Evolutionary conservation across 2,797 vertebrate genomes (phyloP), one percentile per base, ranked within the genome.

Genomic region (Sebastiscus tertius): DNA sequence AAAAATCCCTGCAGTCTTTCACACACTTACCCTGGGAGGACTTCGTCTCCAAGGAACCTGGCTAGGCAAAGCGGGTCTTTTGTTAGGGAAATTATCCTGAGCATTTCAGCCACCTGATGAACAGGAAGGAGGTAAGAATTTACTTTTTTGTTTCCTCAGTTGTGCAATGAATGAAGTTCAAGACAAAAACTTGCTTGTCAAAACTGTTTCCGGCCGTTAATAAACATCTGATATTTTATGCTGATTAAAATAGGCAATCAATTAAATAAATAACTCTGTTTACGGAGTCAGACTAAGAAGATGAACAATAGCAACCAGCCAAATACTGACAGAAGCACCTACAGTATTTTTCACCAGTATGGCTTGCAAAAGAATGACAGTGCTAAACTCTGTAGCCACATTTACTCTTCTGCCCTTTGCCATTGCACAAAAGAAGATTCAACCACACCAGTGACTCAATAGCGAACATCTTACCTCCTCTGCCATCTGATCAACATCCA

Each of bases 21-120:
- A 60, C 39, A 60, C 34, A 96, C 97, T 95, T 90, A 99, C 99
- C 89, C 68, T 68, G 94, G 93, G 52, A 99, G 33, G 75, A 99
- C 83, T 56, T 97, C 95, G 18, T 99, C 96, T 66, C 95, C 96
- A 76, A 99, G 95, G 87, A 99, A 99, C 59, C 92, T 95, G 0
- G 96, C 90, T 3, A 99, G 93, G 80, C 92, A 97, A 12, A 95
- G 95, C 0, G 98, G 94, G 73, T 99, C 98, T 93, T 98, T 97
- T 6, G 96, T 96, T 62, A 98, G 87, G 67, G 96, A 98, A 73
- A 99, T 95, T 65, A 97, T 96, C 36, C 98, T 94, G 36, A 99
- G 94, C 95, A 97, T 93, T 75, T 97, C 97, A 49, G 97, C 97
- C 84, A 97, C 85, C 98, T 99, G 87, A 49, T 3, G 20, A 72